Conservation (phyloP, 2,797 vertebrate species). For the Telmatherina bonti region DNA sequence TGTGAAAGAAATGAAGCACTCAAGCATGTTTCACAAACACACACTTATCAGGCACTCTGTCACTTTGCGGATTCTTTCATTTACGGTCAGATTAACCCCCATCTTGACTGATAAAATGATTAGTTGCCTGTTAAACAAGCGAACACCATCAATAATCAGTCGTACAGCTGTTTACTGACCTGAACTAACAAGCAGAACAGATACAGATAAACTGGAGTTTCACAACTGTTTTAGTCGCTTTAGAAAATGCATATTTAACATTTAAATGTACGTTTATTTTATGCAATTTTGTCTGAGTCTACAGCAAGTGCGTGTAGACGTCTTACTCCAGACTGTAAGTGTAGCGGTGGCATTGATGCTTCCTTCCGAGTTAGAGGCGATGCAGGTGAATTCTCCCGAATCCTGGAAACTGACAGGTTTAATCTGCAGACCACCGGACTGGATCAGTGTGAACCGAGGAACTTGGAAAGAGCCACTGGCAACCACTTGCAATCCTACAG, state of each 20-base stretch:
- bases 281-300: conserved; percentile 31
- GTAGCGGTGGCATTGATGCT: conserved; percentile 82
- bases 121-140: conserved; percentile 34
- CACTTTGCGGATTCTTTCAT: conserved; percentile 20
- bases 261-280: no score
- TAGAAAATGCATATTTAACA: conserved; percentile 51
- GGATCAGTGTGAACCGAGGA: conserved; percentile 89
- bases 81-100: conserved; percentile 23
- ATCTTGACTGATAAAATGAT: conserved; percentile 39
- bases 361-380: conserved; percentile 87
- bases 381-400: conserved; percentile 91
- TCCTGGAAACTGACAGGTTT: conserved; percentile 88
- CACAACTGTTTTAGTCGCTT: conserved; percentile 49
- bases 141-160: conserved; percentile 56
- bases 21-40: neutral
- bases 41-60: conserved; percentile 3
- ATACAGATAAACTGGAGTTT: conserved; percentile 48
- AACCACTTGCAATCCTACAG: conserved; percentile 86
- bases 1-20: conserved; percentile 17
- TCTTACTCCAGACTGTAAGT: conserved; percentile 96
- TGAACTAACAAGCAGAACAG: conserved; percentile 47
- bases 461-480: conserved; percentile 92
- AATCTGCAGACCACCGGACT: conserved; percentile 92
- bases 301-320: neutral
- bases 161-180: conserved; percentile 27